Evolutionary conservation across 2,888 invertebrate genomes (phyloP).

Genomic region (Troides helena): DNA sequence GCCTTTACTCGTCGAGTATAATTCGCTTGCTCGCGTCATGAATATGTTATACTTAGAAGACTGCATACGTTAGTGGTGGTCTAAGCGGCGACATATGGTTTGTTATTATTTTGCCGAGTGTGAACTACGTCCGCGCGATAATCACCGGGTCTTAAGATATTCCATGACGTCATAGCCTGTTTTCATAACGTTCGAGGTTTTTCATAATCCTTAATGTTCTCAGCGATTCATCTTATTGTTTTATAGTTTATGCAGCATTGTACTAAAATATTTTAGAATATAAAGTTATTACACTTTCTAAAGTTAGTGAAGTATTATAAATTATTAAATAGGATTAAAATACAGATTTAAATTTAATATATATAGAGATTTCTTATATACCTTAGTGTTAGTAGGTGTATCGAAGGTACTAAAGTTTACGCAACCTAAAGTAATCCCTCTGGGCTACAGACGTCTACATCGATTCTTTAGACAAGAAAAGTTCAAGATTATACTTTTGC

Average conservation of each 20-base stretch:
- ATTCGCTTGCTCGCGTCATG: not conserved
- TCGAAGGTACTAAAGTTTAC: not conserved
- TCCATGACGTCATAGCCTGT: conserved; percentile 1
- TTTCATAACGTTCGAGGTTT: not conserved
- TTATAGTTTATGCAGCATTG: no score
- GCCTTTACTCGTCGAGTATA: not conserved
- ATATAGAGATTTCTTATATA: not conserved
- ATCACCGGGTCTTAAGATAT: not conserved
- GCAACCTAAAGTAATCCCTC: not conserved
- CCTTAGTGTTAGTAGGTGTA: not conserved
- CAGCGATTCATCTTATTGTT: no score
- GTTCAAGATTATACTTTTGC: not conserved
- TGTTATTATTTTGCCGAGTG: not conserved
- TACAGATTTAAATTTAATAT: not conserved
- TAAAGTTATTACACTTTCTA: not conserved
- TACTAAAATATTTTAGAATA: no score
- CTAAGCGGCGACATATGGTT: conserved; percentile 2
- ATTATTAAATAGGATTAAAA: not conserved
- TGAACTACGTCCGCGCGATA: not conserved
- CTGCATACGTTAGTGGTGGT: not conserved
- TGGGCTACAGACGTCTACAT: not conserved
- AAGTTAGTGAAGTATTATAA: not conserved
- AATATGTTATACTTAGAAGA: not conserved
- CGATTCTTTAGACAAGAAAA: not conserved
- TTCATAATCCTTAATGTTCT: not conserved